phyloP scores from a whole-genome alignment of 2,113 vertebrate species.

The Hyperopisus bebe region DNA sequence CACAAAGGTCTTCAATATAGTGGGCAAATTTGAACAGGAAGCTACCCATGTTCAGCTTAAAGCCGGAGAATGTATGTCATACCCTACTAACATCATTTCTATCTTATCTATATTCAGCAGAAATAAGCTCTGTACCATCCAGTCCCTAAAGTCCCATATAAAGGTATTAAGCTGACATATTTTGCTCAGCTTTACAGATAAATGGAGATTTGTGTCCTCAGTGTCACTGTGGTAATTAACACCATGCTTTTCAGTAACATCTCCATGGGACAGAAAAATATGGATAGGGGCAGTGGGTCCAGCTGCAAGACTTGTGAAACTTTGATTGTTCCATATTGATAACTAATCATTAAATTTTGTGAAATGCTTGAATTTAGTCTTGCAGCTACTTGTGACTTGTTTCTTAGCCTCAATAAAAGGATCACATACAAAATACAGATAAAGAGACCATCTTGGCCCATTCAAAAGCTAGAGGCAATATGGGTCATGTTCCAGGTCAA shows the following conservation, averaged over 20 bases:
- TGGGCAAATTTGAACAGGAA: background rate
- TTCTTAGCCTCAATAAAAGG: background rate
- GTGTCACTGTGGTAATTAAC: background rate
- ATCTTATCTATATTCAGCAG: background rate
- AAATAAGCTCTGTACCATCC: background rate
- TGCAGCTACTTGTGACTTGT: background rate
- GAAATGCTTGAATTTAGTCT: background rate
- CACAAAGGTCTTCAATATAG: background rate
- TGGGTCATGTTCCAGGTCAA: background rate
- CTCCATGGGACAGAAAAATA: background rate
- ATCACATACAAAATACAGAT: background rate
- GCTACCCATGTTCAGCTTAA: background rate
- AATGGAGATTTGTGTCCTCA: background rate
- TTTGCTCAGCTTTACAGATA: background rate
- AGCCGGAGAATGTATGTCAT: background rate
- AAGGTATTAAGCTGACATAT: background rate
- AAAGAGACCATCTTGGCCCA: background rate
- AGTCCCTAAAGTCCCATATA: background rate
- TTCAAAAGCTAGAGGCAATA: background rate
- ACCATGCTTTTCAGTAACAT: background rate
- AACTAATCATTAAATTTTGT: background rate
- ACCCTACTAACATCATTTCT: background rate
- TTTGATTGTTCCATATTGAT: background rate
- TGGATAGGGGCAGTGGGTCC: background rate
- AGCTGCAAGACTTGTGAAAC: background rate